Percentiles rank a stretch among this genome's conserved stretches.
Evolutionary conservation across 2,888 invertebrate species (phyloP).

Genomic region (Brachylomia viminalis): DNA sequence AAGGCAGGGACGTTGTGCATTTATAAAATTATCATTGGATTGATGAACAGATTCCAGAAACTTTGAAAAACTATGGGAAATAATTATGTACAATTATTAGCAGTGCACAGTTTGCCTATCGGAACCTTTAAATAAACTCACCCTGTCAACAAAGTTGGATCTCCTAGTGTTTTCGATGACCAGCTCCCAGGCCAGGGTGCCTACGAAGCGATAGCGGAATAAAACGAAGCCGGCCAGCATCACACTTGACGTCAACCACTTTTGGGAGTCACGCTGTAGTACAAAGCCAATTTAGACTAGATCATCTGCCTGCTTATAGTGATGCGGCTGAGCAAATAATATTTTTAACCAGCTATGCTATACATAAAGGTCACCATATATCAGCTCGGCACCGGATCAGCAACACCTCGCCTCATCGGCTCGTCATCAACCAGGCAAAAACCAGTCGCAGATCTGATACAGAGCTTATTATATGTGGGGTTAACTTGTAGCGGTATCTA

Average conservation of each 20-base stretch:
- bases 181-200: conserved; percentile 83
- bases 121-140: conserved; percentile 59
- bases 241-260: conserved; percentile 79
- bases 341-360: background rate
- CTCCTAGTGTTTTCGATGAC: conserved; percentile 76
- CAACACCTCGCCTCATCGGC: background rate
- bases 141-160: conserved; percentile 81
- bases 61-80: background rate
- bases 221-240: conserved; percentile 82
- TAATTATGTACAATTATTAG: too few relatives aligned
- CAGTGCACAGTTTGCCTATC: background rate
- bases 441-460: background rate
- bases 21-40: background rate
- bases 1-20: background rate
- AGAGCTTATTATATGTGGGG: background rate
- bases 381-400: background rate
- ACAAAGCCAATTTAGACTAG: background rate
- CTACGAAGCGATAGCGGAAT: conserved; percentile 82
- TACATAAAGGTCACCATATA: background rate
- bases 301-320: background rate
- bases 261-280: conserved; percentile 75
- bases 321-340: background rate
- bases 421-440: background rate
- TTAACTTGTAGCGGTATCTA: too few relatives aligned
- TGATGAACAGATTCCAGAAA: background rate